Percentiles rank a stretch among this genome's conserved stretches.
Conservation (phyloP, 2,888 invertebrate genomes). For the Pantelozetes paolii region DNA sequence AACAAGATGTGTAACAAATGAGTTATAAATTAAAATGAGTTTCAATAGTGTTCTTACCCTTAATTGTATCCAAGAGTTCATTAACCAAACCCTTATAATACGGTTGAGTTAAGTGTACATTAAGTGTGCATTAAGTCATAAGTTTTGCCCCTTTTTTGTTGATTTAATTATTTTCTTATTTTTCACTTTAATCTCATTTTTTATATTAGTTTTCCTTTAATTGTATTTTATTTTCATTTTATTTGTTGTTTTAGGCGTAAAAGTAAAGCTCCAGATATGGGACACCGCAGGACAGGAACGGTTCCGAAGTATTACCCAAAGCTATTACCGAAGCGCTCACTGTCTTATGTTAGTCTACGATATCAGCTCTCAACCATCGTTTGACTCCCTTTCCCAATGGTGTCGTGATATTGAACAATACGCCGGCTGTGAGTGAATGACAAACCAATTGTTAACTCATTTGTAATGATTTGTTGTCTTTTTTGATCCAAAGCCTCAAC, state of each 20-base stretch:
- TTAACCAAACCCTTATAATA: background rate
- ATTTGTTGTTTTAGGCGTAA: constrained; percentile 51
- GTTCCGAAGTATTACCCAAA: constrained; percentile 95
- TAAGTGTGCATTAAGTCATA: too few relatives aligned
- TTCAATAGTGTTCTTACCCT: background rate
- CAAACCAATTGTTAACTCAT: background rate
- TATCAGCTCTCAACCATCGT: constrained; percentile 94
- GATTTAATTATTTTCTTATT: background rate
- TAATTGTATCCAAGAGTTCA: background rate
- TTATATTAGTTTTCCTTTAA: background rate
- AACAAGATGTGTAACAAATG: constrained; percentile 8
- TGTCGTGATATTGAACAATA: constrained; percentile 94
- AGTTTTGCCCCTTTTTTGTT: background rate
- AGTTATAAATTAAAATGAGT: background rate
- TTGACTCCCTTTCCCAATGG: constrained; percentile 96
- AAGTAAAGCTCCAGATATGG: constrained; percentile 98
- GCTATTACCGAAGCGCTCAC: constrained; percentile 94
- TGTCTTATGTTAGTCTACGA: constrained; percentile 95
- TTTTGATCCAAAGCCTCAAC: background rate
- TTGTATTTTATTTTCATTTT: background rate
- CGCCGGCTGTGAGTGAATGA: constrained; percentile 56
- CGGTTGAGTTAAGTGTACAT: background rate
- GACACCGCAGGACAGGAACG: constrained; percentile 94
- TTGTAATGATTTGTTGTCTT: background rate
- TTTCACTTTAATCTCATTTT: background rate